Conservation (phyloP, 30 jellyfish, hydroid and myxozoan species). For the Calvadosia cruxmelitensis region DNA sequence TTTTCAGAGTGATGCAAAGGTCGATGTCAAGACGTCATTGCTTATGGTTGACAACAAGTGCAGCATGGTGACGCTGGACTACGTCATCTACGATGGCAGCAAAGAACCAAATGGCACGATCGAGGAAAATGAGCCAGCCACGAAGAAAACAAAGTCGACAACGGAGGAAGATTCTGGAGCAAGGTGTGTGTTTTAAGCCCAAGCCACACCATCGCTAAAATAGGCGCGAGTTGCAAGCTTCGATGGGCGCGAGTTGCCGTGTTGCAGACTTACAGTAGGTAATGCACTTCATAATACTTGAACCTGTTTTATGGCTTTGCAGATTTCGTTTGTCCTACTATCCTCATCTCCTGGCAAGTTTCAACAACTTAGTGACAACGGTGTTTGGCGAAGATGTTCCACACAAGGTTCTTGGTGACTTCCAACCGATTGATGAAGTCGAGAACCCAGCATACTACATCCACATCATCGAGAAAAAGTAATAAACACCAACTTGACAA, state of each 20-base stretch:
- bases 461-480: constrained; percentile 59
- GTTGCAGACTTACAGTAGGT: too few species aligned
- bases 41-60: constrained; percentile 82
- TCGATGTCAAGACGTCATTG: constrained; percentile 86
- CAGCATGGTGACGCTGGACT: constrained; percentile 77
- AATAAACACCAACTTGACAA: background rate
- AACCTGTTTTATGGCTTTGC: constrained; percentile 27
- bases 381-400: constrained; percentile 73
- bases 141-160: constrained; percentile 25
- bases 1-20: constrained; percentile 75
- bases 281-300: too few species aligned
- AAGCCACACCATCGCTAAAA: too few species aligned
- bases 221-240: too few species aligned
- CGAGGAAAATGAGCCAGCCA: constrained; percentile 12
- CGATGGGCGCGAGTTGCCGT: too few species aligned
- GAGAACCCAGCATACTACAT: constrained; percentile 83
- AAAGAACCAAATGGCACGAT: background rate
- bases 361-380: constrained; percentile 38
- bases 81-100: constrained; percentile 44
- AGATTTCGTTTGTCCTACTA: constrained; percentile 90
- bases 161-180: too few species aligned
- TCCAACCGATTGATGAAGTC: constrained; percentile 45
- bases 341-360: constrained; percentile 79
- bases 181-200: too few species aligned
- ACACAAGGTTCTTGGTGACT: constrained; percentile 85